These are phyloP conservation scores for Astreopora myriophthalma DNA, from an alignment of 64 coral and sea anemone species.

Conservation along the genomic window DNA sequence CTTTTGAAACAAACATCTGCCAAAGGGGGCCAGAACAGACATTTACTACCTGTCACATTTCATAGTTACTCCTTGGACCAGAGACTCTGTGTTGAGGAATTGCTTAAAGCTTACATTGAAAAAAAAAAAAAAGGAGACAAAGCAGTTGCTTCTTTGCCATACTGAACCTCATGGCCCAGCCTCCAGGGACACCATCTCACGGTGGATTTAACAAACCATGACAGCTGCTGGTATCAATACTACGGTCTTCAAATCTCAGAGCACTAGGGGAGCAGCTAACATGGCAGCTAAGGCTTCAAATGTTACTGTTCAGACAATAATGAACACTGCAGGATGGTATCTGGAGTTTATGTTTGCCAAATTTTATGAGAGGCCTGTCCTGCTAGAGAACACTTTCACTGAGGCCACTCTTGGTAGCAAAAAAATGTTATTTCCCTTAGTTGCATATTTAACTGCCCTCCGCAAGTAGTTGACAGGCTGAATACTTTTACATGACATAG, in stretches of 20 bases:
- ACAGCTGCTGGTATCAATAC: neutral
- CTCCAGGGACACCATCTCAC: neutral
- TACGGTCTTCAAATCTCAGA: no score
- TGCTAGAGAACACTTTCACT: neutral
- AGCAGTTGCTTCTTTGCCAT: neutral
- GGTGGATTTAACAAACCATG: no score
- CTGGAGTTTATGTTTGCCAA: no score
- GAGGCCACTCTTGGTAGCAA: neutral
- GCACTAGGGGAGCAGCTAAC: neutral
- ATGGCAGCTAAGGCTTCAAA: neutral
- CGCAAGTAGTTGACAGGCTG: no score
- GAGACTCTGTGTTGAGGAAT: neutral
- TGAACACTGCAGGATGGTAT: neutral
- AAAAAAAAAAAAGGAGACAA: neutral
- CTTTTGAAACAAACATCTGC: neutral
- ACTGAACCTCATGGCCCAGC: no score
- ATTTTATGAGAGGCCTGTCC: no score
- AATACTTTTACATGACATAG: neutral
- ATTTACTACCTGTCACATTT: slow-evolving; percentile 17
- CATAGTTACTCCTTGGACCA: neutral
- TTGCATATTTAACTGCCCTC: neutral
- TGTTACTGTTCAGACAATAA: neutral
- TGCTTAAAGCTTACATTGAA: slow-evolving; percentile 15
- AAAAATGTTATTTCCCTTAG: neutral
- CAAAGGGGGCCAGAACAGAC: slow-evolving; percentile 43